These are phyloP conservation scores for Callithrix jacchus DNA, from an alignment of 2,113 vertebrate genomes.

Conservation along the genomic window DNA sequence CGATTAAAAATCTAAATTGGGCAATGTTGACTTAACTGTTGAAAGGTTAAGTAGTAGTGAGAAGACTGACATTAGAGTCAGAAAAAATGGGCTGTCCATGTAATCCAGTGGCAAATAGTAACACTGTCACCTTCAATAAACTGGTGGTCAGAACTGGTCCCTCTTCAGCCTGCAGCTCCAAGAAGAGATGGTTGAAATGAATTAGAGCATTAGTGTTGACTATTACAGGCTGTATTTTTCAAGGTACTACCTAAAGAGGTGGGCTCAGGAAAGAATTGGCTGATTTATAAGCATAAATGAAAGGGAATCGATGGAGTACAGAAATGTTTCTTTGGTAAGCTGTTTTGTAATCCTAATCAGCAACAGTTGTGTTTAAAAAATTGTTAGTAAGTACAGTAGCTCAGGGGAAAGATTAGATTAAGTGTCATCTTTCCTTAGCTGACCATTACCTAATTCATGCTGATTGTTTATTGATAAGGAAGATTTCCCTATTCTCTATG, in stretches of 20 bases:
- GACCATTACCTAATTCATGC: not conserved
- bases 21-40: not conserved
- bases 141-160: not conserved
- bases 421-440: not conserved
- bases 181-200: not conserved
- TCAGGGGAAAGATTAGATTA: constrained; percentile 12
- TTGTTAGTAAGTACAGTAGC: not conserved
- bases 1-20: not conserved
- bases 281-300: constrained; percentile 17
- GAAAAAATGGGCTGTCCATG: not conserved
- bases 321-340: constrained; percentile 19
- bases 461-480: constrained; percentile 36
- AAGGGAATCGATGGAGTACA: not conserved
- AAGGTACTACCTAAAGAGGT: not conserved
- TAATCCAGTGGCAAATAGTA: not conserved
- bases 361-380: not conserved
- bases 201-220: not conserved
- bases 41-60: not conserved
- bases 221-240: not conserved
- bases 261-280: not conserved
- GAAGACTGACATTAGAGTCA: not conserved
- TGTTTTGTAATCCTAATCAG: constrained; percentile 40
- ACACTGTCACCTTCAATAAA: not conserved
- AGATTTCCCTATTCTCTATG: not conserved
- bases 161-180: not conserved